These are phyloP conservation scores for Noturus placidus DNA, from an alignment of 2,113 vertebrate species.

Conservation along the genomic window DNA sequence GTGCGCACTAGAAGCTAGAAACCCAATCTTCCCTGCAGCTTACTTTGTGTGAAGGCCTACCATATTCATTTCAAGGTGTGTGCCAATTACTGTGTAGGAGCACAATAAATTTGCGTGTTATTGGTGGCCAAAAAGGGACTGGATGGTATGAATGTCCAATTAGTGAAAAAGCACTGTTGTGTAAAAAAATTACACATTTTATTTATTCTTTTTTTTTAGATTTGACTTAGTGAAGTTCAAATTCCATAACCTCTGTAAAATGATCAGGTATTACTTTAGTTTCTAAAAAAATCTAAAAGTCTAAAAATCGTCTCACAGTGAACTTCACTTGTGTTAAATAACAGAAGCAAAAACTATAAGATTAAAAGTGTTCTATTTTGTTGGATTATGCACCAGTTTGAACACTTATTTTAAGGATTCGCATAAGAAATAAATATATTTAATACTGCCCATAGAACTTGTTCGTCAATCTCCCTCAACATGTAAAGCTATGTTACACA, in stretches of 20 bases:
- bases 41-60: constrained; percentile 44
- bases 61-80: constrained; percentile 46
- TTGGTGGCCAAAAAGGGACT: constrained; percentile 16
- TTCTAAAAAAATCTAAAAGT: neutral
- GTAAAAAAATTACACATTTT: neutral
- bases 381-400: neutral
- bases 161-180: neutral
- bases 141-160: constrained; percentile 22
- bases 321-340: neutral
- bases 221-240: constrained; percentile 22
- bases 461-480: neutral
- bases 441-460: neutral
- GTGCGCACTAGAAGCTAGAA: constrained; percentile 46
- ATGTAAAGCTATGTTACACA: neutral
- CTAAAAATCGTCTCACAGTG: neutral
- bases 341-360: neutral
- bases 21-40: constrained; percentile 51
- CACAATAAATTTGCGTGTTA: constrained; percentile 38
- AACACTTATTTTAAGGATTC: neutral
- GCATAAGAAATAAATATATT: neutral
- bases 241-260: constrained; percentile 10
- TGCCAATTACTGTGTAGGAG: constrained; percentile 35
- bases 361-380: neutral
- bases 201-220: neutral
- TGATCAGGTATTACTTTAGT: neutral